Evolutionary conservation across 2,797 vertebrate genomes (phyloP), one percentile per base, ranked within the genome.

Genomic region (Xiphophorus birchmanni): DNA sequence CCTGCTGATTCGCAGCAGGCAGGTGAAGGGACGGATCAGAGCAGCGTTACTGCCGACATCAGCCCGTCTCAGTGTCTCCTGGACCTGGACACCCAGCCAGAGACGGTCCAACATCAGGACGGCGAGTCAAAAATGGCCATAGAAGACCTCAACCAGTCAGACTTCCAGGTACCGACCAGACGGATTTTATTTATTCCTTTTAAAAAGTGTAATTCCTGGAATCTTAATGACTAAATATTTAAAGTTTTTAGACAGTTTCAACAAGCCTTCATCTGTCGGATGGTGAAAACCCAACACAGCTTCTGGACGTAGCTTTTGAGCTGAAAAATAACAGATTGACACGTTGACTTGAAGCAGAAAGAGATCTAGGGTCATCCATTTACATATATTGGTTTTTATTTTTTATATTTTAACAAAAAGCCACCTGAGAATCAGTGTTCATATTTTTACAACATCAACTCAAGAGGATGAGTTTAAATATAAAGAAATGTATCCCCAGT

Each of bases 41-140:
- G 73, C 8, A 1, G 74, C 0, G 58, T 71, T 11, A n/a, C 74
- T 1, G 73, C 84, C 0, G 54, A 85, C 73, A 79, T 85, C 40
- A 54, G 52, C 73, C 65, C 80, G 0, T 86, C 87, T 4, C 83
- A 84, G 77, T 81, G 87, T 80, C 91, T 91, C 71, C 86, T 93
- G 29, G 92, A 93, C 44, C 1, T 89, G 73, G 89, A 94, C 73
- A 23, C 60, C 44, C 88, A 87, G 40, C 88, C 82, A 50, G 84
- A 90, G 2, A 76, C 74, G 0, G n/a, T 5, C 23, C 75, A 9
- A 0, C 71, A 86, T 11, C 81, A 71, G 32, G 83, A 86, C 74
- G 71, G 48, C 86, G 84, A 88, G 77, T 92, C 90, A 0, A 93
- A 94, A 63, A 26, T 72, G 0, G 54, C 42, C 48, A 40, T 89